Evolutionary conservation across 1,140 invertebrate species (phyloP), one percentile per base, ranked within the genome.

Genomic region (Diabrotica virgifera): DNA sequence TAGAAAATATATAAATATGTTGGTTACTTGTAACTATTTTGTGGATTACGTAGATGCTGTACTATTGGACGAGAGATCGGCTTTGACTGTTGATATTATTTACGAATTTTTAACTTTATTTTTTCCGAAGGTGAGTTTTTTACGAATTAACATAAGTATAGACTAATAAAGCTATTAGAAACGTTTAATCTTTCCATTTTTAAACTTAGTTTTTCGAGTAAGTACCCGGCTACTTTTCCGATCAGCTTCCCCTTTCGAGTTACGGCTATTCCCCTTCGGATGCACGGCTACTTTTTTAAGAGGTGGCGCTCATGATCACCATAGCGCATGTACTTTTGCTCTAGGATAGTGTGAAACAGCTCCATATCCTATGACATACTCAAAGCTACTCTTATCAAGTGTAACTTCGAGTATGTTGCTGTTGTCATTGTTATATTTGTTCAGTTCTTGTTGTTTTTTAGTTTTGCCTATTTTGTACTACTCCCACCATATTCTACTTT

Each of bases 31-130:
- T 72, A 90, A 85, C 70, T 91, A 90, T 68, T 89, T 93, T 64
- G 86, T 90, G 13, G 91, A 94, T 77, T 94, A 94, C 75, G 86
- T 94, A 55, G 91, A 94, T 72, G 86, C 90, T 4, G 87, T 94
- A 5, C 76, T 95, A 12, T 75, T 93, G 36, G 91, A 94, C 76
- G 92, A 94, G 77, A 81, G 92, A 68, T 84, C 86, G 10, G 91
- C 89, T 6, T 80, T 94, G 4, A 90, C 89, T 52, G 89, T 92
- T 69, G 85, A 86, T 36, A 83, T 87, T 63, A 92, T 94, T 66
- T 92, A 90, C 76, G 87, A 92, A 69, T 93, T 94, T 76, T 85
- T 94, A 66, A 86, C 86, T 65, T 88, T 89, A 63, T 93, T 91
- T 75, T 91, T 94, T 73, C 91, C 92, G 0, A 94, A 93, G 83